Conservation (phyloP, 2,113 vertebrate genomes). For the Mellivora capensis region DNA sequence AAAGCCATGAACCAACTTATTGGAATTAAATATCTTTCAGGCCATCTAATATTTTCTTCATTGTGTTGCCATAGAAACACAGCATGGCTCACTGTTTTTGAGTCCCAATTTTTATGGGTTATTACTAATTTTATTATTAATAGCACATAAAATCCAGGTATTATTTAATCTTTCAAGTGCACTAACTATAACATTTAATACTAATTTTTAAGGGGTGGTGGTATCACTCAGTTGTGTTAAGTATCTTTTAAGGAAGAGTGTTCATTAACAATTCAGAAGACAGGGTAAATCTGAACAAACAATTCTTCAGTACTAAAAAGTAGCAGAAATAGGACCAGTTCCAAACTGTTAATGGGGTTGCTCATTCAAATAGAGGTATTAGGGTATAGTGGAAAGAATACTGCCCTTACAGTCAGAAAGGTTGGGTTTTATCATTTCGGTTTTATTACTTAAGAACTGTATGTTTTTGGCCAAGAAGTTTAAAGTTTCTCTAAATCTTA, state of each 20-base stretch:
- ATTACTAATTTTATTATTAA: slow-evolving; percentile 59
- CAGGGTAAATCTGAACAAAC: not conserved
- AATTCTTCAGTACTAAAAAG: slow-evolving; percentile 9
- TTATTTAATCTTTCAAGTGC: slow-evolving; percentile 24
- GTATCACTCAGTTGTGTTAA: not conserved
- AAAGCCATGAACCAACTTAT: not conserved
- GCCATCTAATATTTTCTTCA: not conserved
- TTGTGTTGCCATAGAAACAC: slow-evolving; percentile 67
- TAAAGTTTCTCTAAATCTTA: not conserved
- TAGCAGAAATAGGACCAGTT: not conserved
- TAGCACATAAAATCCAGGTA: slow-evolving; percentile 10
- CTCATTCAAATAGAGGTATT: not conserved
- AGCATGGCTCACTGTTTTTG: slow-evolving; percentile 23
- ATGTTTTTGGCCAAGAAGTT: not conserved
- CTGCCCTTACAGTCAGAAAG: not conserved
- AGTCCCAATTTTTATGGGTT: slow-evolving; percentile 44
- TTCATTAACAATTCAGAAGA: not conserved
- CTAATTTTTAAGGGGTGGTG: not conserved
- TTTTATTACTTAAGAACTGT: not conserved
- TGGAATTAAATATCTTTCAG: slow-evolving; percentile 31
- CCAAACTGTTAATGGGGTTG: not conserved
- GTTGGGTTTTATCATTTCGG: not conserved
- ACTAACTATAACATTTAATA: slow-evolving; percentile 10
- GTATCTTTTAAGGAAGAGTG: not conserved
- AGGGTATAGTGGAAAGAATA: not conserved